Conservation (phyloP, 1,140 invertebrate genomes). For the Drosophila nebulosa region DNA sequence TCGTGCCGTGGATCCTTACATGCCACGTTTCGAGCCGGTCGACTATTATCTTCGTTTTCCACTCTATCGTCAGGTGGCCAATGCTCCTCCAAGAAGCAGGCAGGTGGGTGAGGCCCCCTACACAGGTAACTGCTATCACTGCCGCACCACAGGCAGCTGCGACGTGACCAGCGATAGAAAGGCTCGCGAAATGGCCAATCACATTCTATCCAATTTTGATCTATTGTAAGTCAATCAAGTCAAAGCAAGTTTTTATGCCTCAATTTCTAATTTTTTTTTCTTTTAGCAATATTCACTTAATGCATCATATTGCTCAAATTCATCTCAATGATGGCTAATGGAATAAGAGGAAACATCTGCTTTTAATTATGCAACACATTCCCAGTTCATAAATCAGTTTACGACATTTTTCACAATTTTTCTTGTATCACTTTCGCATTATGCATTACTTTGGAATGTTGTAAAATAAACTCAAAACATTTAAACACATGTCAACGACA, state of each 20-base stretch:
- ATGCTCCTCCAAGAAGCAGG: background rate
- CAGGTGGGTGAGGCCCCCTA: conserved; percentile 13
- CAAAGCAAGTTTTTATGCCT: background rate
- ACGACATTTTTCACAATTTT: conserved; percentile 25
- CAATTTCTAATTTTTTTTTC: background rate
- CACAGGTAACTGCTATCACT: conserved; percentile 14
- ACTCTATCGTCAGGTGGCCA: background rate
- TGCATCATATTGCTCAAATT: background rate
- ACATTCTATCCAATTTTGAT: background rate
- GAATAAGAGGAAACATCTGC: conserved; percentile 25
- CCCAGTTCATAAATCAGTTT: conserved; percentile 32
- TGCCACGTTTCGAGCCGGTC: background rate
- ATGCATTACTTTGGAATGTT: background rate
- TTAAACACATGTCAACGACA: background rate
- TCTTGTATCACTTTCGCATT: background rate
- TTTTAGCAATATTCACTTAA: background rate
- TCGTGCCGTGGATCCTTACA: conserved; percentile 10
- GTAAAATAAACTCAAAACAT: background rate
- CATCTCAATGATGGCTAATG: background rate
- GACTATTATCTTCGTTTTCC: background rate
- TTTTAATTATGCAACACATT: conserved; percentile 41
- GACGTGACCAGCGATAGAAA: conserved; percentile 11
- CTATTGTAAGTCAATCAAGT: background rate
- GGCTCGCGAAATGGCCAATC: background rate
- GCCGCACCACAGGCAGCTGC: conserved; percentile 16